These are phyloP conservation scores for Branchipolynoe longqiensis DNA, from an alignment of 2,888 invertebrate species.

Conservation along the genomic window DNA sequence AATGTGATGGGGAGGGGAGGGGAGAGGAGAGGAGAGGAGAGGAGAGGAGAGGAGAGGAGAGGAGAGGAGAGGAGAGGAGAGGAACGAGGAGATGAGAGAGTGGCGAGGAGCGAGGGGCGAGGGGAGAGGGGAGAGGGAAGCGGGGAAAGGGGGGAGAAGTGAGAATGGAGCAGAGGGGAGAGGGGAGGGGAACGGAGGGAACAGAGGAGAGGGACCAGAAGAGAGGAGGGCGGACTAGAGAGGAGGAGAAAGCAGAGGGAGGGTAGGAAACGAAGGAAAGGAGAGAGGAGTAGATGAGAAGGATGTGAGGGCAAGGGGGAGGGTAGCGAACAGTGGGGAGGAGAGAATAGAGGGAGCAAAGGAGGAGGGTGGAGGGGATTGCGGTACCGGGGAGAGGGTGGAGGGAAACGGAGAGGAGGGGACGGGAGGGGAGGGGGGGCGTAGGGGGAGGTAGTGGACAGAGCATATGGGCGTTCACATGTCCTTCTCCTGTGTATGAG, in stretches of 20 bases:
- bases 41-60: neutral
- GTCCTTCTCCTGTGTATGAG: neutral
- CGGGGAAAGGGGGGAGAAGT: too few relatives aligned
- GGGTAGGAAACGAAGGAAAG: too few relatives aligned
- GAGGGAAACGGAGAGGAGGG: neutral
- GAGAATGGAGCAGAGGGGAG: neutral
- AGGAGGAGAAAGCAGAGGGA: neutral
- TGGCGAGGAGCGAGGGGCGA: neutral
- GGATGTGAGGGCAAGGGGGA: neutral
- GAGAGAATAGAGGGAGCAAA: neutral
- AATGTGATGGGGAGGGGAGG: neutral
- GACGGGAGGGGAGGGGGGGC: neutral
- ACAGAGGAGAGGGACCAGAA: neutral
- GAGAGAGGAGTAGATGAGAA: neutral
- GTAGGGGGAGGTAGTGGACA: neutral
- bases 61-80: neutral
- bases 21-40: neutral
- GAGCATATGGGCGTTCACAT: neutral
- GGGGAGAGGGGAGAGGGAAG: neutral
- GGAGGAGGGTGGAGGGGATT: neutral
- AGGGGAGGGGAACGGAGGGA: neutral
- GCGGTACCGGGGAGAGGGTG: neutral
- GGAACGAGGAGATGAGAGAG: neutral
- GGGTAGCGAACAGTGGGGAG: neutral
- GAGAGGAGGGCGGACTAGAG: neutral